Conservation (phyloP, 2,888 invertebrate genomes). For the Synanthedon myopaeformis region DNA sequence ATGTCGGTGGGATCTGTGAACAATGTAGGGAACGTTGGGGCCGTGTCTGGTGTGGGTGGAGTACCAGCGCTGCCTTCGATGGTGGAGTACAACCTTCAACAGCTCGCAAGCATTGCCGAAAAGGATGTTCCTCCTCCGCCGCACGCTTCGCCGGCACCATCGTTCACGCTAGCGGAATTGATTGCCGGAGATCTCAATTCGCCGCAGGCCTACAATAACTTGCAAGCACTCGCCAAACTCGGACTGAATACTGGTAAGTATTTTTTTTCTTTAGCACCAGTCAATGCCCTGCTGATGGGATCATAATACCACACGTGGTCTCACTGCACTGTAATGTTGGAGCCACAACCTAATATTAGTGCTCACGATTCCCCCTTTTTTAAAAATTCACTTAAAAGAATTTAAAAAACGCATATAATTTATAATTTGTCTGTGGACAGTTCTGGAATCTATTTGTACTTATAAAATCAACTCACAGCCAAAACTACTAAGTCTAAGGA, state of each 20-base stretch:
- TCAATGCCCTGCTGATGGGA: too few species aligned
- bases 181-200: slow-evolving; percentile 78
- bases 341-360: too few species aligned
- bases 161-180: slow-evolving; percentile 82
- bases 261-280: not conserved
- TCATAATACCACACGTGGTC: too few species aligned
- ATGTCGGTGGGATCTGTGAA: slow-evolving; percentile 44
- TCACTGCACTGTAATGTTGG: too few species aligned
- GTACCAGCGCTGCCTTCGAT: slow-evolving; percentile 73
- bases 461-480: not conserved
- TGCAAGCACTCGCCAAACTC: slow-evolving; percentile 90
- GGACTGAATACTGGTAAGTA: slow-evolving; percentile 77
- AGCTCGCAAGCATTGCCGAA: slow-evolving; percentile 85
- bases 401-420: too few species aligned
- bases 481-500: too few species aligned
- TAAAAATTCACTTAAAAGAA: too few species aligned
- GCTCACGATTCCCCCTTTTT: too few species aligned
- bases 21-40: slow-evolving; percentile 35
- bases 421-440: too few species aligned
- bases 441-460: too few species aligned
- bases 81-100: slow-evolving; percentile 88
- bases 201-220: slow-evolving; percentile 85
- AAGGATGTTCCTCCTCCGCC: slow-evolving; percentile 70
- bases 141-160: slow-evolving; percentile 71
- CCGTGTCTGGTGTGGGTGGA: slow-evolving; percentile 35